These are phyloP conservation scores for Menidia beryllina DNA, from an alignment of 2,113 vertebrate genomes.

Conservation along the genomic window DNA sequence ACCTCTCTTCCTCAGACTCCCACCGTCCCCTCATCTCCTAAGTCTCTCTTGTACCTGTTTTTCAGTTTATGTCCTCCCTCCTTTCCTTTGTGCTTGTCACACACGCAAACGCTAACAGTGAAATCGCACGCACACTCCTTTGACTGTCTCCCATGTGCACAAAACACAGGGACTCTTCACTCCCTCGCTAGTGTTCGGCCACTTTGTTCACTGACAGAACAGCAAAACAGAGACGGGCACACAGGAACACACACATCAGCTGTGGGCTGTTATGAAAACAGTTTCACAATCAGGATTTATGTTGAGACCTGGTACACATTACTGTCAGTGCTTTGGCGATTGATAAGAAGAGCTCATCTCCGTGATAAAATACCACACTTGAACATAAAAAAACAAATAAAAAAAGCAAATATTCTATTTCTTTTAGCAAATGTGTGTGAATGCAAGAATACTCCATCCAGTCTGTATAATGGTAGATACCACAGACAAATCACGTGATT, in stretches of 20 bases:
- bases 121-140: slow-evolving; percentile 22
- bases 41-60: slow-evolving; percentile 55
- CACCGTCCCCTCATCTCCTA: slow-evolving; percentile 53
- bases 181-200: slow-evolving; percentile 20
- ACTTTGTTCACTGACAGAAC: slow-evolving; percentile 6
- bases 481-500: neutral
- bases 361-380: neutral
- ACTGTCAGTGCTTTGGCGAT: neutral
- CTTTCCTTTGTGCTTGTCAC: slow-evolving; percentile 36
- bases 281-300: slow-evolving; percentile 1
- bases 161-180: slow-evolving; percentile 16
- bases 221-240: neutral
- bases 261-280: neutral
- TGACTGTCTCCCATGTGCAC: neutral
- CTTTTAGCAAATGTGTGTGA: neutral
- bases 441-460: neutral
- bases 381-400: neutral
- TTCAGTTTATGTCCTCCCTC: slow-evolving; percentile 54
- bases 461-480: neutral
- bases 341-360: slow-evolving; percentile 2
- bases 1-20: slow-evolving; percentile 58
- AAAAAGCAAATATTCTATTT: neutral
- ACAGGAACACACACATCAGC: neutral
- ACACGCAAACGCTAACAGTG: slow-evolving; percentile 39
- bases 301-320: neutral